Evolutionary conservation across 2,797 vertebrate genomes (phyloP), one percentile per base, ranked within the genome.

Genomic region (Brachyalestes nurse): DNA sequence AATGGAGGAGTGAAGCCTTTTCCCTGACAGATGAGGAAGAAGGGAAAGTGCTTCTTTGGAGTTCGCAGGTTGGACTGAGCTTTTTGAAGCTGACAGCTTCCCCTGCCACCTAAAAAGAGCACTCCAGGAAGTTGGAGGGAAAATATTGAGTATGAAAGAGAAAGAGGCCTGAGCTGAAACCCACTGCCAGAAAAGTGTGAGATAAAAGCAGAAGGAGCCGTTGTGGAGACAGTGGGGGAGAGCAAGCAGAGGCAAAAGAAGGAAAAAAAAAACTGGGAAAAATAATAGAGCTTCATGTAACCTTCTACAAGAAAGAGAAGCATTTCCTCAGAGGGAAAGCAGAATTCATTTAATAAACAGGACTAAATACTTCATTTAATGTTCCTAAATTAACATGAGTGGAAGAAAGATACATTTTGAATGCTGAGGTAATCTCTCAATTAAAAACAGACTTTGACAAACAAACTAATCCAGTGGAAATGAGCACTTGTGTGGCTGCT

Each of bases 11-110:
- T 75, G 69, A 71, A 84, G 72, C 47, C 58, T 67, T 85, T 80
- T 77, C 67, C 73, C 51, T 66, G 0, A 58, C 57, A 57, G 65
- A 23, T 69, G 77, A 74, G 73, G 57, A 42, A 53, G 58, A 62
- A 89, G 87, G 85, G 86, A 91, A 91, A 88, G 87, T 53, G 40
- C 28, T 79, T 83, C 87, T 90, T 91, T 85, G 78, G 85, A 88
- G 87, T 86, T 88, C 87, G 82, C 86, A 87, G 88, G 87, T 90
- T 76, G 76, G 83, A 84, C 81, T 82, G 66, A 55, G 73, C 84
- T 87, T 90, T 92, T 91, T 92, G 86, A 92, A 91, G 86, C 84
- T 89, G 89, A 90, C 88, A 90, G 90, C 88, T 89, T 88, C 85
- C 83, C 72, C 82, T 88, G 85, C 78, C 73, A 89, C 85, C 85